Base-by-base conservation (phyloP, 2,797 vertebrate species). In the Microctenopoma stevenorrisi region DNA sequence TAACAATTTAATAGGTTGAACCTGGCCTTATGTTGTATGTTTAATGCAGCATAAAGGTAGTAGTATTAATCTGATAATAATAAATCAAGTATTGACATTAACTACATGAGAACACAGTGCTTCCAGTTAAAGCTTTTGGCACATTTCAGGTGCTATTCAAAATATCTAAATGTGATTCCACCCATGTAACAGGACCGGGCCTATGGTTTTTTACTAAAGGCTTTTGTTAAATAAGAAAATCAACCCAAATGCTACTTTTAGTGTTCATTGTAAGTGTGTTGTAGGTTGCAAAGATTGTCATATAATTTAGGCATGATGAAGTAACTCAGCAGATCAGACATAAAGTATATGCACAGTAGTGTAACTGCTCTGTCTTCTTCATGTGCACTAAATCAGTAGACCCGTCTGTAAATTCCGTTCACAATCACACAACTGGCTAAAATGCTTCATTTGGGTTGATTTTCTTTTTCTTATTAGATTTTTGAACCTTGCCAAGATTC, bases 361-460 rank as follows among this genome's bases (percentile, higher is more conserved):
- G n/a, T 46, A n/a, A 22, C 16, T 46, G 16, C n/a, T 4, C 22
- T 7, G 35, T 18, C 9, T 9, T 38, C 4, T 35, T 28, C 13
- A 26, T 64, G 11, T 44, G 4, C 25, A 70, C 15, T 13, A 28
- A 63, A 33, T 48, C 33, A 52, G 7, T 55, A 35, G 54, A 25
- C 9, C 12, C 5, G 0, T 47, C 13, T 44, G 15, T 64, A 33
- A 71, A 78, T 64, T 61, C 5, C 43, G 8, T 52, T 44, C 16
- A 52, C 16, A 62, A 0, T 56, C 3, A 15, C 15, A 1, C 2
- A 5, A 7, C 59, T 47, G 9, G 26, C 4, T 11, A 47, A 53
- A 50, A 9, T 1, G 26, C 11, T 2, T 59, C 25, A 10, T 72
- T 79, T 84, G 68, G 86, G 72, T 88, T 77, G 79, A 78, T 87